phyloP scores from a whole-genome alignment of 2,888 invertebrate species.

The Acrobasis suavella region DNA sequence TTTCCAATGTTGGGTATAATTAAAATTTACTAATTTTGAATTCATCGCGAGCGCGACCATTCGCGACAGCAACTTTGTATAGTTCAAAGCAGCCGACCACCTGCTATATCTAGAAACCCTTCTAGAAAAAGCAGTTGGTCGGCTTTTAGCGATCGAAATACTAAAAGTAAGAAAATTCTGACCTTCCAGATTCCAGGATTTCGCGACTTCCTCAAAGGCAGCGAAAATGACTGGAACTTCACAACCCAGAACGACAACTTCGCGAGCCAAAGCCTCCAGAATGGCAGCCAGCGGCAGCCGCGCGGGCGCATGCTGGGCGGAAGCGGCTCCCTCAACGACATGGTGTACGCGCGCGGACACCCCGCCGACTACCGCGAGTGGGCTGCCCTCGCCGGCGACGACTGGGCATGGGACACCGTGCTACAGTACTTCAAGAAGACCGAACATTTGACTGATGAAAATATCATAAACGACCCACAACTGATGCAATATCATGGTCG shows the following conservation, averaged over 20 bases:
- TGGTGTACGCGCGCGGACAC: constrained; percentile 68
- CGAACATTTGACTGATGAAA: constrained; percentile 60
- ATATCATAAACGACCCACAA: constrained; percentile 50
- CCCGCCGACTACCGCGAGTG: constrained; percentile 67
- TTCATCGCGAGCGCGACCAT: too few relatives aligned
- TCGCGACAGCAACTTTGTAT: too few relatives aligned
- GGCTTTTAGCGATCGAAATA: too few relatives aligned
- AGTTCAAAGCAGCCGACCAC: too few relatives aligned
- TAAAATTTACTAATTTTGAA: too few relatives aligned
- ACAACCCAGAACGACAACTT: constrained; percentile 52
- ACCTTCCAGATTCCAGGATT: constrained; percentile 54
- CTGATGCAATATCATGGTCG: constrained; percentile 55
- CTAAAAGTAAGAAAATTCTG: too few relatives aligned
- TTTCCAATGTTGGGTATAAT: too few relatives aligned
- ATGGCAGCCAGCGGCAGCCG: constrained; percentile 57
- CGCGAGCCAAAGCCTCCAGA: constrained; percentile 55
- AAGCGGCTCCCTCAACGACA: constrained; percentile 65
- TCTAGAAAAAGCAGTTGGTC: too few relatives aligned
- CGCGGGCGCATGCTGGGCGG: constrained; percentile 69
- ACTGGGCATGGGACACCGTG: constrained; percentile 63
- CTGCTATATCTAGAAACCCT: too few relatives aligned
- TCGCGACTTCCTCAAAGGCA: constrained; percentile 44
- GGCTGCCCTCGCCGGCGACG: constrained; percentile 49
- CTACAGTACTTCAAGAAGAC: constrained; percentile 65
- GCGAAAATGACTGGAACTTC: constrained; percentile 67